Percentiles rank a stretch among this genome's conserved stretches.
Evolutionary conservation across 2,113 vertebrate genomes (phyloP).

Genomic region (Trogon surrucura): DNA sequence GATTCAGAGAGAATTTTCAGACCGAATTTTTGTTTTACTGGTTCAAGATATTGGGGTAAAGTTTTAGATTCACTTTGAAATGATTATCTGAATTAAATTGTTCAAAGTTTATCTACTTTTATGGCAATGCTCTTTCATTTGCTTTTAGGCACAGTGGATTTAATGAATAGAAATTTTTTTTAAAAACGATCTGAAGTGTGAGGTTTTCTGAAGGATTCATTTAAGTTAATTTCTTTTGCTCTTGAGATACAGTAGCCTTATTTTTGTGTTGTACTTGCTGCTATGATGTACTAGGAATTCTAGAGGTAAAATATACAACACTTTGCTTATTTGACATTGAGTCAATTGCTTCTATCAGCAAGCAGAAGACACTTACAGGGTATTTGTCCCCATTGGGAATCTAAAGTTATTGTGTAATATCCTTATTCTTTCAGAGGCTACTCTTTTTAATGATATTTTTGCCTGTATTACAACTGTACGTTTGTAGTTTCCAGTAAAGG

Average conservation of each 20-base stretch:
- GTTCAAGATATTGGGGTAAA: background rate
- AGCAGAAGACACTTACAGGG: background rate
- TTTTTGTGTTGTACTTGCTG: background rate
- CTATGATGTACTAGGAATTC: background rate
- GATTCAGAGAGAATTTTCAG: background rate
- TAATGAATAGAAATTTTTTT: background rate
- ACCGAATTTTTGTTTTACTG: background rate
- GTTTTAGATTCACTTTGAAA: background rate
- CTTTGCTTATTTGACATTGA: background rate
- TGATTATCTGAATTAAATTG: background rate
- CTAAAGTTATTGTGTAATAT: conserved; percentile 16
- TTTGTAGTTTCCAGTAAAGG: background rate
- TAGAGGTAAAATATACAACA: background rate
- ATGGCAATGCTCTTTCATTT: background rate
- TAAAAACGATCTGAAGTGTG: background rate
- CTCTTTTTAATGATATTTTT: conserved; percentile 31
- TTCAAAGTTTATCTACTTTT: background rate
- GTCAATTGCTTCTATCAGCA: background rate
- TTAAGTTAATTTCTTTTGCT: background rate
- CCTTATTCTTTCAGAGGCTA: background rate
- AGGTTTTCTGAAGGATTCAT: background rate
- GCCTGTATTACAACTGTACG: background rate
- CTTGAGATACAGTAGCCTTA: background rate
- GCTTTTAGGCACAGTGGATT: background rate
- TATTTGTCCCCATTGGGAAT: conserved; percentile 2